phyloP scores from a whole-genome alignment of 2,113 vertebrate species.

The Okapia johnstoni region DNA sequence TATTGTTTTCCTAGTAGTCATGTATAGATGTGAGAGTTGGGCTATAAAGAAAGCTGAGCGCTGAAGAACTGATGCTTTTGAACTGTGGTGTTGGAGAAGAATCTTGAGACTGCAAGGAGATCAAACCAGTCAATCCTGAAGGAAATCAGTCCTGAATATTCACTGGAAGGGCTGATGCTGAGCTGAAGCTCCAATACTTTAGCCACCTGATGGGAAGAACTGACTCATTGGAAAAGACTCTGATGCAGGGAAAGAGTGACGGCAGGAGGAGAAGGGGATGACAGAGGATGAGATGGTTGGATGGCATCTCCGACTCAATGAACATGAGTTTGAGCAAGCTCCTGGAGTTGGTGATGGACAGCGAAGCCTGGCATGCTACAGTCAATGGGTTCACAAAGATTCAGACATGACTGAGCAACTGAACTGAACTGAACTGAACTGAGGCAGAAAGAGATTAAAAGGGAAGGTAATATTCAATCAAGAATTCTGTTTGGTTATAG shows the following conservation, averaged over 20 bases:
- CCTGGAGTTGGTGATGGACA: not conserved
- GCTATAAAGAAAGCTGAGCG: not conserved
- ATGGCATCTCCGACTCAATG: not conserved
- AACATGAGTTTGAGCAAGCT: not conserved
- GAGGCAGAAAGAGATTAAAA: not conserved
- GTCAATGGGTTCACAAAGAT: not conserved
- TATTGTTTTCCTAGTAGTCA: not conserved
- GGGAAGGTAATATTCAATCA: not conserved
- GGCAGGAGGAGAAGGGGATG: rapidly evolving
- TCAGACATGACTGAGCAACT: not conserved
- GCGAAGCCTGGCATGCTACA: not conserved
- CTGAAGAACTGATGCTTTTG: not conserved
- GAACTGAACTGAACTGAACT: not conserved
- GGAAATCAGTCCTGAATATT: not conserved
- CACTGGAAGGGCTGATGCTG: not conserved
- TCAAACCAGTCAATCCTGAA: not conserved
- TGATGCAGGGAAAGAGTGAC: not conserved
- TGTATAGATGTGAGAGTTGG: not conserved
- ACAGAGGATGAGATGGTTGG: not conserved
- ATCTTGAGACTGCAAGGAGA: not conserved
- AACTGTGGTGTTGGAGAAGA: not conserved
- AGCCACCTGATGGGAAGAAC: not conserved
- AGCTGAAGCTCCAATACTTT: not conserved
- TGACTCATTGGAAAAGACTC: not conserved
- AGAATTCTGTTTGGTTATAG: not conserved